Evolutionary conservation across 1,140 invertebrate genomes (phyloP).

Genomic region (Drosophila micromelanica): DNA sequence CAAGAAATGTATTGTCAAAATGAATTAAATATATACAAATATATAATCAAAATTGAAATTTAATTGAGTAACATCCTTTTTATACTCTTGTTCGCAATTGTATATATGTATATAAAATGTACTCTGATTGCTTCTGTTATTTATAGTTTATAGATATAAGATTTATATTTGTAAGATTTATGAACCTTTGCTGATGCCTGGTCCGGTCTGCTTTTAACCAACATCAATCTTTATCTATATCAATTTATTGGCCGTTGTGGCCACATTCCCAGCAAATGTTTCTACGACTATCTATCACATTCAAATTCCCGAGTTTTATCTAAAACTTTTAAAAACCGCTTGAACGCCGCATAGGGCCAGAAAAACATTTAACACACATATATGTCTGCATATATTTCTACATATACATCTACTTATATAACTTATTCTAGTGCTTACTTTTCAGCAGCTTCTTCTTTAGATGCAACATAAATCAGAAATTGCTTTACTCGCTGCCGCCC

Average conservation of each 20-base stretch:
- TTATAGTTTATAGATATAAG: no score
- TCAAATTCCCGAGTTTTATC: not conserved
- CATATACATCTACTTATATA: conserved; percentile 37
- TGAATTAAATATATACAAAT: no score
- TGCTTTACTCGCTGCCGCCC: conserved; percentile 9
- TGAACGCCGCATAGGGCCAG: conserved; percentile 42
- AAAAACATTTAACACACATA: conserved; percentile 42
- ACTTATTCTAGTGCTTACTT: conserved; percentile 59
- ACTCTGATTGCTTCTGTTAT: no score
- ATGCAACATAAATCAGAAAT: conserved; percentile 50
- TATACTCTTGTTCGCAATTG: no score
- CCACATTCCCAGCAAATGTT: not conserved
- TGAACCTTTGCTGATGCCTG: no score
- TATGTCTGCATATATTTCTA: not conserved
- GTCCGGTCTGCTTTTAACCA: conserved; percentile 6
- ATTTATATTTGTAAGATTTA: no score
- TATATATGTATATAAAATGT: no score
- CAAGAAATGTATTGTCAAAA: no score
- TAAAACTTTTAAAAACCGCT: conserved; percentile 51
- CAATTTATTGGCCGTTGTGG: conserved; percentile 18
- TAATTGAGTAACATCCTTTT: no score
- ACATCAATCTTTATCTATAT: conserved; percentile 41
- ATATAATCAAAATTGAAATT: no score
- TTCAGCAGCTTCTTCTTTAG: conserved; percentile 28
- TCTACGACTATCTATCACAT: conserved; percentile 14